Percentiles rank a stretch among this genome's conserved stretches.
These are phyloP conservation scores for Stylophora pistillata DNA, from an alignment of 64 coral and sea anemone species.

Conservation along the genomic window DNA sequence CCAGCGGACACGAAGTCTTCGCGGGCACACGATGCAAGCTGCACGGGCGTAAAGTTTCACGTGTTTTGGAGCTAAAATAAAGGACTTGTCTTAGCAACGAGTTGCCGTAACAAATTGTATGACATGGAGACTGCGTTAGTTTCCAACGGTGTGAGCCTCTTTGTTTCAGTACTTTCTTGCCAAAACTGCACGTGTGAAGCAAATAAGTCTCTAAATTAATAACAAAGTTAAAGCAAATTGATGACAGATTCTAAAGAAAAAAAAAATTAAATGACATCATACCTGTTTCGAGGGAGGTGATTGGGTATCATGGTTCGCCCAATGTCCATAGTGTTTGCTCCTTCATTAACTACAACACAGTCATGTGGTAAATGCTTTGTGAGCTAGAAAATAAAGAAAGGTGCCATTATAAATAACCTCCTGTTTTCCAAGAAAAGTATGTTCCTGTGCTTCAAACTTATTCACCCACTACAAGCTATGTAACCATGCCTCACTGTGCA, in stretches of 20 bases:
- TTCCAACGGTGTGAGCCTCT: no score
- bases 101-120: no score
- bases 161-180: no score
- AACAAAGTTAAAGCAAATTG: background rate
- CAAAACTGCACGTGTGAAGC: background rate
- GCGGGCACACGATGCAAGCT: no score
- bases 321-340: slow-evolving; percentile 98
- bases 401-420: no score
- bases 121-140: no score
- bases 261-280: background rate
- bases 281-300: slow-evolving; percentile 81
- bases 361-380: slow-evolving; percentile 72
- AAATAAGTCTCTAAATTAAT: background rate
- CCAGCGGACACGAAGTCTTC: no score
- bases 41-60: no score
- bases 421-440: background rate
- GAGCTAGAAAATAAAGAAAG: slow-evolving; percentile 49
- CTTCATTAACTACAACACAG: slow-evolving; percentile 92
- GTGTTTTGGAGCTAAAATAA: no score
- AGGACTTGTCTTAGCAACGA: no score
- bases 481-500: no score
- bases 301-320: slow-evolving; percentile 93
- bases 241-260: background rate
- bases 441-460: background rate
- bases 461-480: no score